Conservation (phyloP, 2,797 vertebrate species). For the Alauda arvensis region DNA sequence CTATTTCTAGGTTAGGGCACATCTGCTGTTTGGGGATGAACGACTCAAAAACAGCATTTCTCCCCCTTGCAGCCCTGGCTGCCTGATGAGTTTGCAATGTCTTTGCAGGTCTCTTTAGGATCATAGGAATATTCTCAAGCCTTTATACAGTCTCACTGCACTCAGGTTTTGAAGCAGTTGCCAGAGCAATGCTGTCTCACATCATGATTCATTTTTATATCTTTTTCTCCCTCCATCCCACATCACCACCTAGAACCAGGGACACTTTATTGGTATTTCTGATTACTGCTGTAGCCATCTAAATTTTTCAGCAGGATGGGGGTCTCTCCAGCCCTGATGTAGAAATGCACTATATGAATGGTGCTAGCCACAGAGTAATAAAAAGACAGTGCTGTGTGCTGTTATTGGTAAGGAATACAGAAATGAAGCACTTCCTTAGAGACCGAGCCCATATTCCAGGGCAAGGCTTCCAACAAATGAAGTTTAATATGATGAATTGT, state of each 20-base stretch:
- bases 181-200: constrained; percentile 70
- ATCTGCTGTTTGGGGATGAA: constrained; percentile 39
- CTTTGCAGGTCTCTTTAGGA: constrained; percentile 67
- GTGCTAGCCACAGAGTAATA: constrained; percentile 67
- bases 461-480: constrained; percentile 72
- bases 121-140: constrained; percentile 63
- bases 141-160: constrained; percentile 62
- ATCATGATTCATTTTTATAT: constrained; percentile 83
- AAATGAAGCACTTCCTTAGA: constrained; percentile 68
- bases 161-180: constrained; percentile 72
- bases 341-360: constrained; percentile 41
- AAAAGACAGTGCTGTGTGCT: constrained; percentile 54
- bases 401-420: constrained; percentile 65
- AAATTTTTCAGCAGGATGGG: constrained; percentile 78
- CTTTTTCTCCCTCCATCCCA: constrained; percentile 75
- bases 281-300: constrained; percentile 75
- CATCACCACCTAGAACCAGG: constrained; percentile 71
- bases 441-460: constrained; percentile 67
- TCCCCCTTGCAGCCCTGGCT: constrained; percentile 7
- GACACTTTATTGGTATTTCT: constrained; percentile 82
- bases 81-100: constrained; percentile 54
- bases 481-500: constrained; percentile 74
- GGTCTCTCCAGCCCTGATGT: constrained; percentile 67
- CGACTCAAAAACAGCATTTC: constrained; percentile 45
- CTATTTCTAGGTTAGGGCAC: constrained; percentile 19